phyloP scores from a whole-genome alignment of 1,140 invertebrate genomes.

The Hycleus cichorii region DNA sequence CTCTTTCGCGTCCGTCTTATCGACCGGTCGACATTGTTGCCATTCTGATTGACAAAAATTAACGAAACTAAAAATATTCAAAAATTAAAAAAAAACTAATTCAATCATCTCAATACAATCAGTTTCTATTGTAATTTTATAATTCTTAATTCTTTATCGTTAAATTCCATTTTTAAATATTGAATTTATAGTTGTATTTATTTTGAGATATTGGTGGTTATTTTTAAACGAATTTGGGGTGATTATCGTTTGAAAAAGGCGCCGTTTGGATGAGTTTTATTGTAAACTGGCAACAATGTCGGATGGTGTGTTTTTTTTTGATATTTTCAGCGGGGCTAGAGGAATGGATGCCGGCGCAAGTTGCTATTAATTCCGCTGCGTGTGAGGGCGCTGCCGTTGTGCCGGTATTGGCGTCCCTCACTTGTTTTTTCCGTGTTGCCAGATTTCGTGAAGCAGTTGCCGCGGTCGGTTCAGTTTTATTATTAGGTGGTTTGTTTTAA shows the following conservation, averaged over 20 bases:
- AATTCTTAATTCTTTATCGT: too few species aligned
- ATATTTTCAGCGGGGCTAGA: constrained; percentile 6
- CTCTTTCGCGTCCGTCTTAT: constrained; percentile 22
- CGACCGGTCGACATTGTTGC: constrained; percentile 21
- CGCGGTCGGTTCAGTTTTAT: constrained; percentile 10
- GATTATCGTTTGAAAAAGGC: neutral
- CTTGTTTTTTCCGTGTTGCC: constrained; percentile 35
- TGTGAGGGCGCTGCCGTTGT: constrained; percentile 34
- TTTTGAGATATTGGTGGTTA: neutral
- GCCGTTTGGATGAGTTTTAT: neutral
- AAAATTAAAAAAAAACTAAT: neutral
- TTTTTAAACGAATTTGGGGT: neutral
- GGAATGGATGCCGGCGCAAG: constrained; percentile 3
- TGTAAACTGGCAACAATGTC: constrained; percentile 15
- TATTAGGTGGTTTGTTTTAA: neutral
- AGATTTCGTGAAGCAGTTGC: constrained; percentile 33
- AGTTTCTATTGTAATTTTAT: too few species aligned
- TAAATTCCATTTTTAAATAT: too few species aligned
- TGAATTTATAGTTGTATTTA: too few species aligned
- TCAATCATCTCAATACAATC: neutral
- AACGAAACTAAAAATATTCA: neutral
- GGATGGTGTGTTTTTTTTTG: constrained; percentile 18
- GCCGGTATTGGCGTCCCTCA: constrained; percentile 35
- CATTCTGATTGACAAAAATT: neutral
- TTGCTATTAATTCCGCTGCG: constrained; percentile 31